A percentile compares a stretch with the other conserved stretches of the same genome.
These are phyloP conservation scores for Drosophila meridionalis DNA, from an alignment of 2,888 invertebrate genomes.

Conservation along the genomic window DNA sequence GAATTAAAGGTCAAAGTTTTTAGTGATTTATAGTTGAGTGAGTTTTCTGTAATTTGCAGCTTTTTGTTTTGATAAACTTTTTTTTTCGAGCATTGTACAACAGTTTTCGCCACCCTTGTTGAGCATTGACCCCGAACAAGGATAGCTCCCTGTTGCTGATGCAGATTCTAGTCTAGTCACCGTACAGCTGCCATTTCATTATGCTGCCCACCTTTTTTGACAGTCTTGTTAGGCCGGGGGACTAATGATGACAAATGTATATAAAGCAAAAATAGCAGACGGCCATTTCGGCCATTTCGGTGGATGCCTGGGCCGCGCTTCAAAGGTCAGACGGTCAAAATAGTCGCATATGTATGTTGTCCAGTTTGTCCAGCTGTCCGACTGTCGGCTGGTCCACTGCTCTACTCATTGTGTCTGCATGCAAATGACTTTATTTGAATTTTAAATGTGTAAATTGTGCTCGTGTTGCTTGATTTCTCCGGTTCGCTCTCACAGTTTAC, in stretches of 20 bases:
- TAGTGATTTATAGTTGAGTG: slow-evolving; percentile 30
- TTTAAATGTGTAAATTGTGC: slow-evolving; percentile 78
- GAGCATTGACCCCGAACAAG: slow-evolving; percentile 5
- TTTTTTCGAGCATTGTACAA: slow-evolving; percentile 24
- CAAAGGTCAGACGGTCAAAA: slow-evolving; percentile 66
- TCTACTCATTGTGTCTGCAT: slow-evolving; percentile 71
- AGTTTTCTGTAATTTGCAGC: slow-evolving; percentile 11
- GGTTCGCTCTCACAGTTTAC: slow-evolving; percentile 51
- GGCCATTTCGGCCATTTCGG: slow-evolving; percentile 29
- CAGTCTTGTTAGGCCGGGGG: slow-evolving; percentile 46
- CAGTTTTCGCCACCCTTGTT: slow-evolving; percentile 32
- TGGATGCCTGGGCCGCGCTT: slow-evolving; percentile 45
- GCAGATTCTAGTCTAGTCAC: slow-evolving; percentile 33
- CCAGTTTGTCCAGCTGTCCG: slow-evolving; percentile 38
- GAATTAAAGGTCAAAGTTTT: slow-evolving; percentile 32
- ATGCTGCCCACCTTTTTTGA: slow-evolving; percentile 38
- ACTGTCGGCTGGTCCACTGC: slow-evolving; percentile 10
- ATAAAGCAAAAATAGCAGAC: slow-evolving; percentile 39
- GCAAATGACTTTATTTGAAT: slow-evolving; percentile 79
- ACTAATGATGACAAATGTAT: slow-evolving; percentile 79
- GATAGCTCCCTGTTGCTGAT: not conserved
- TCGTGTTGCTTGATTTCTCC: slow-evolving; percentile 58
- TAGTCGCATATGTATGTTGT: slow-evolving; percentile 71
- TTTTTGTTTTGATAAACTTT: slow-evolving; percentile 13
- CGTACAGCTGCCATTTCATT: slow-evolving; percentile 38